Conservation (phyloP, 2,888 invertebrate species). For the Nomada ruficornis region DNA sequence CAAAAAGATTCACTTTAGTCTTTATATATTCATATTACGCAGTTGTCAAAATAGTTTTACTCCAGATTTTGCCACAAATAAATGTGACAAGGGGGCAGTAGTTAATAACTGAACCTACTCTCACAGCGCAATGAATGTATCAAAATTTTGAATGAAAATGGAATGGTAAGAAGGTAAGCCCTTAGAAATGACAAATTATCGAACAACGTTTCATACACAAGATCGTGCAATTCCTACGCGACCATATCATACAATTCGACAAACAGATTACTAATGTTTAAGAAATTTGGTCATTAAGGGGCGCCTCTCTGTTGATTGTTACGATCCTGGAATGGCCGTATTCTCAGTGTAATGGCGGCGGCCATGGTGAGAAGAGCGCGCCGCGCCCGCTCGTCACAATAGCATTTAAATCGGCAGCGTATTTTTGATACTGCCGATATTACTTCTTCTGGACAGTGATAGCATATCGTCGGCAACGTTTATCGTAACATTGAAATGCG, state of each 20-base stretch:
- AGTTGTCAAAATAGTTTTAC: not conserved
- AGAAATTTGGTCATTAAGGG: slow-evolving; percentile 16
- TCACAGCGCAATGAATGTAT: too few species aligned
- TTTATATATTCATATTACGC: not conserved
- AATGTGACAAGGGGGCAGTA: not conserved
- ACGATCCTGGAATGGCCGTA: slow-evolving; percentile 77
- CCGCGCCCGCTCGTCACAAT: slow-evolving; percentile 80
- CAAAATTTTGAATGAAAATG: too few species aligned
- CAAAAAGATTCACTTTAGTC: not conserved
- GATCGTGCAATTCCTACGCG: not conserved
- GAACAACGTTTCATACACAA: not conserved
- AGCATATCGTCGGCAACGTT: slow-evolving; percentile 44
- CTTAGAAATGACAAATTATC: too few species aligned
- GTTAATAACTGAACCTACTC: not conserved
- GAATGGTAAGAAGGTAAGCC: too few species aligned
- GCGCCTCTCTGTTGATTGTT: slow-evolving; percentile 34
- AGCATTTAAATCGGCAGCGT: slow-evolving; percentile 70
- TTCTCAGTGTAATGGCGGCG: slow-evolving; percentile 81
- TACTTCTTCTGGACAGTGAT: slow-evolving; percentile 44
- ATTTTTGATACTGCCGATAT: slow-evolving; percentile 57
- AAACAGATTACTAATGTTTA: slow-evolving; percentile 26
- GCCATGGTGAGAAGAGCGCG: slow-evolving; percentile 81
- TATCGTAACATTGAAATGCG: slow-evolving; percentile 41
- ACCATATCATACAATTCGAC: not conserved
- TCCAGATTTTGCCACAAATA: not conserved